Evolutionary conservation across 2,113 vertebrate species (phyloP), one percentile per base, ranked within the genome.

Genomic region (Chauna torquata): DNA sequence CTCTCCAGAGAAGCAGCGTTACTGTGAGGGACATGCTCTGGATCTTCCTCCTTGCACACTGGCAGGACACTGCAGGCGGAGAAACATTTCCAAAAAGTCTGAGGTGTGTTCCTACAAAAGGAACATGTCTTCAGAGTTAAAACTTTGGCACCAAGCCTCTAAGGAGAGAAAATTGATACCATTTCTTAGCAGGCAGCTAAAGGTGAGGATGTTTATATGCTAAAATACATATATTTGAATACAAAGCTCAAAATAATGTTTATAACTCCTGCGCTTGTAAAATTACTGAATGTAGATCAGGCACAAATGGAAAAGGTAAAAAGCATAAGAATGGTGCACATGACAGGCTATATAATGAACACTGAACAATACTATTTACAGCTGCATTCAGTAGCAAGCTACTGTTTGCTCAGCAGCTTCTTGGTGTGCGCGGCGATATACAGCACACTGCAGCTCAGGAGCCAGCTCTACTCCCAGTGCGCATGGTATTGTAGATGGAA

Each of bases 321-420:
- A 44, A 34, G 18, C 3, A 0, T 9, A 1, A 9, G 36, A 61
- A 28, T 15, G 40, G 55, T 24, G 9, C n/a, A 1, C 30, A 0
- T 0, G 66, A 36, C 40, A 58, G n/a, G 30, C 20, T 59, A 44
- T 9, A 23, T 17, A 80, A 15, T 0, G 54, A 30, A 47, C 88
- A 25, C 64, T 32, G 19, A 70, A 59, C 42, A 52, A 34, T 38
- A 4, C 8, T 49, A 2, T 12, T 69, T 66, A 9, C 1, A 34
- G 34, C 8, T 69, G 40, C 27, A 19, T 44, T 55, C 15, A 5
- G 8, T 19, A 4, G 1, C 38, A 72, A 45, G 45, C 12, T 28
- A 10, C 72, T 81, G 19, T 65, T 89, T 90, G n/a, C 64, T 95
- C 68, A 69, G 76, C 40, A 89, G 71, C 61, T 42, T 2, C 14